These are phyloP conservation scores for Ellobium chinense DNA, from an alignment of 2,888 invertebrate species.

Conservation along the genomic window DNA sequence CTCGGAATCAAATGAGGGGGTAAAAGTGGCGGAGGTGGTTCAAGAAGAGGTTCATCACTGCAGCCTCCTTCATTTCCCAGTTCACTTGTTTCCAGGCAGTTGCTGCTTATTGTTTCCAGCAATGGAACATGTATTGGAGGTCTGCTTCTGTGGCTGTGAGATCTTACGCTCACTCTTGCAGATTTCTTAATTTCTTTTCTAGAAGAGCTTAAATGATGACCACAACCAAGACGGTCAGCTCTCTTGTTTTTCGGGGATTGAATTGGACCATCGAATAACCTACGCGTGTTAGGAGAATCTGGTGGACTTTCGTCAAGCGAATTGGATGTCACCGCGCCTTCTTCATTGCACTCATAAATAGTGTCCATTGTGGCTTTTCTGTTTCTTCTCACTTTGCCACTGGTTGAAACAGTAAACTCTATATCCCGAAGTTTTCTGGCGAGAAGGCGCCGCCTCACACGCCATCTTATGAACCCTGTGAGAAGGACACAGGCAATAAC, in stretches of 20 bases:
- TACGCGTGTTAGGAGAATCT: too few species aligned
- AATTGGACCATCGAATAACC: too few species aligned
- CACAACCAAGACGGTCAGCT: too few species aligned
- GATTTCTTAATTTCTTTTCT: too few species aligned
- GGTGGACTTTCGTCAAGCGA: too few species aligned
- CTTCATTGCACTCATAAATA: slow-evolving; percentile 30
- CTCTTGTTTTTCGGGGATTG: too few species aligned
- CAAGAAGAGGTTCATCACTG: too few species aligned
- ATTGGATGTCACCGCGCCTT: not conserved
- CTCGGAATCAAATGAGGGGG: not conserved
- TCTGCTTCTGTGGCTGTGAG: not conserved
- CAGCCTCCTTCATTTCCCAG: not conserved
- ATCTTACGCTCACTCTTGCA: too few species aligned
- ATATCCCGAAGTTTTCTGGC: slow-evolving; percentile 3
- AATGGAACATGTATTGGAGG: not conserved
- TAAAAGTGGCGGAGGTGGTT: not conserved
- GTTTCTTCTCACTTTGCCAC: not conserved
- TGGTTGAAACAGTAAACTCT: too few species aligned
- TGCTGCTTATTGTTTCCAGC: too few species aligned
- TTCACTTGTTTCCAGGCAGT: too few species aligned
- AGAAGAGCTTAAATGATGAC: too few species aligned
- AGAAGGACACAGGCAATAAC: slow-evolving; percentile 7
- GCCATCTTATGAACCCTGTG: slow-evolving; percentile 32
- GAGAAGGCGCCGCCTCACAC: not conserved
- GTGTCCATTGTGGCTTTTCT: slow-evolving; percentile 15